These are phyloP conservation scores for Rhingia rostrata DNA, from an alignment of 2,888 invertebrate genomes.

Conservation along the genomic window DNA sequence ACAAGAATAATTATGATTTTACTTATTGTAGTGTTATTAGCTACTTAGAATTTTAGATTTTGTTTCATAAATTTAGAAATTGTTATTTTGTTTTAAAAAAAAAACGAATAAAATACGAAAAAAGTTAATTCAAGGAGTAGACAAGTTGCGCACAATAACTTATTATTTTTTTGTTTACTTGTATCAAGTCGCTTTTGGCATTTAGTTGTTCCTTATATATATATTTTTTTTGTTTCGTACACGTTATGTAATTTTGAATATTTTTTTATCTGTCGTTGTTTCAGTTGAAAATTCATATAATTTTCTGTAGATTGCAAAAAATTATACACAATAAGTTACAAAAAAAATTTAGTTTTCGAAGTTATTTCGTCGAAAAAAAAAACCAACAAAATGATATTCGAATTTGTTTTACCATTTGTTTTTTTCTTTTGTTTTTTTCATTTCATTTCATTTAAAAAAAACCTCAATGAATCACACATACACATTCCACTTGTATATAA, in stretches of 20 bases:
- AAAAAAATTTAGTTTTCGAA: conserved; percentile 24
- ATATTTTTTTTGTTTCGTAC: conserved; percentile 2
- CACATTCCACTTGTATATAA: conserved; percentile 66
- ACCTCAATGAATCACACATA: conserved; percentile 68
- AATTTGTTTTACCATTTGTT: conserved; percentile 75
- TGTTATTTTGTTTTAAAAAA: conserved; percentile 33
- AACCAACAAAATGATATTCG: conserved; percentile 53
- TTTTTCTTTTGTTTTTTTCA: conserved; percentile 76
- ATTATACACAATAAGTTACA: neutral
- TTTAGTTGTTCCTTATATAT: conserved; percentile 11
- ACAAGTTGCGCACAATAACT: conserved; percentile 44
- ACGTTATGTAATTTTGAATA: neutral
- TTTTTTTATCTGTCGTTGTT: conserved; percentile 44
- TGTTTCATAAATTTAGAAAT: conserved; percentile 14
- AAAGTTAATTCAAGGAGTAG: conserved; percentile 30
- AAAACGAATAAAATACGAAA: conserved; percentile 15
- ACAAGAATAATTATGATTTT: neutral
- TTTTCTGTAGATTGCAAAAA: neutral
- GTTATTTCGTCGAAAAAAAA: conserved; percentile 21
- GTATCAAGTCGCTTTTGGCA: conserved; percentile 26
- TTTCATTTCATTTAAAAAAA: conserved; percentile 76
- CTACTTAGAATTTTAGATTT: conserved; percentile 31
- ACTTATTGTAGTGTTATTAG: conserved; percentile 26
- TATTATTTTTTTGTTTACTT: neutral
- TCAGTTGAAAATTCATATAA: conserved; percentile 16